Conservation (phyloP, 2,113 vertebrate species). For the Microcebus griseorufus region DNA sequence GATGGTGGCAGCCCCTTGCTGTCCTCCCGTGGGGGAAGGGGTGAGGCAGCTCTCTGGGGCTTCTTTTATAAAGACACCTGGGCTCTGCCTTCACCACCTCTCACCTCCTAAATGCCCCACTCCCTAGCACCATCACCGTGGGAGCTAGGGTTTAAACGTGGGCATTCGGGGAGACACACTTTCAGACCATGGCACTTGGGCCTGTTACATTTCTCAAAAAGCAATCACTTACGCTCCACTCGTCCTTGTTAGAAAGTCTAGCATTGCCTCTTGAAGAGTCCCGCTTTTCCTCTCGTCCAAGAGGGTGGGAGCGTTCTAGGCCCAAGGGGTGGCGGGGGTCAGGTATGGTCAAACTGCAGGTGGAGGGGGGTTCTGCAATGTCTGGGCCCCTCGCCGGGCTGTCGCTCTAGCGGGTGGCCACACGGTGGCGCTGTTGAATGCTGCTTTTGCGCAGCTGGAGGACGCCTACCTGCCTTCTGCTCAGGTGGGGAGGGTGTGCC, state of each 20-base stretch:
- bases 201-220: background rate
- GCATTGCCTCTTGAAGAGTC: background rate
- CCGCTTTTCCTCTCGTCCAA: background rate
- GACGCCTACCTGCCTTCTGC: background rate
- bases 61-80: background rate
- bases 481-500: rapidly evolving
- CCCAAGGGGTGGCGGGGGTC: background rate
- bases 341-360: background rate
- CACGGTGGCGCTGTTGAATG: background rate
- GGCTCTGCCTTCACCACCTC: background rate
- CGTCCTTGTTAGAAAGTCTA: background rate
- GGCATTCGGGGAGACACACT: no score
- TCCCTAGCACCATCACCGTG: background rate
- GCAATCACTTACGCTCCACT: background rate
- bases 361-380: background rate
- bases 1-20: background rate
- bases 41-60: background rate
- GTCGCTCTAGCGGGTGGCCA: background rate
- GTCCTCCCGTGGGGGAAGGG: background rate
- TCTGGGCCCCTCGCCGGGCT: rapidly evolving
- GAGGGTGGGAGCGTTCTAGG: background rate
- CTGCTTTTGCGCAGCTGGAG: background rate
- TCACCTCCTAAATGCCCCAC: background rate
- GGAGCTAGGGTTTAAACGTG: background rate
- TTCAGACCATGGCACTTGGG: no score